A percentile compares a stretch with the other conserved stretches of the same genome.
Evolutionary conservation across 2,113 vertebrate species (phyloP).

Genomic region (Lethenteron reissneri): DNA sequence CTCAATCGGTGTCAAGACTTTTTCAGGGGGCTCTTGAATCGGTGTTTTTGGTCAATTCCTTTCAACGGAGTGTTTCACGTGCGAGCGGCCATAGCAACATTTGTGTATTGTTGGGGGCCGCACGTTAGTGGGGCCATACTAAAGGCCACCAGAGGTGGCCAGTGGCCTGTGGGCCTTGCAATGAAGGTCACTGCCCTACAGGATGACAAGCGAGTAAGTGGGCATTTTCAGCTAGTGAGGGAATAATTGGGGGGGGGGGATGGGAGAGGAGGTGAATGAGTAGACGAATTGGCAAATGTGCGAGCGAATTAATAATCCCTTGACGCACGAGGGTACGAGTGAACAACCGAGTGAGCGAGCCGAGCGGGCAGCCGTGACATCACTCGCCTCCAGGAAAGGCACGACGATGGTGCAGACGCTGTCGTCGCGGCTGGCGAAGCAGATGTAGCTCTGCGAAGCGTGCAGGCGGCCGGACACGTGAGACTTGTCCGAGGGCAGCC

Average conservation of each 20-base stretch:
- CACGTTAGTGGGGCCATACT: too few species aligned
- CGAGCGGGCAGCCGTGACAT: not conserved
- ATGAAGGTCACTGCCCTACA: too few species aligned
- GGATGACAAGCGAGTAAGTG: too few species aligned
- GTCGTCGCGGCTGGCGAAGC: constrained; percentile 66
- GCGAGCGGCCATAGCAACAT: too few species aligned
- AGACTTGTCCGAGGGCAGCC: constrained; percentile 72
- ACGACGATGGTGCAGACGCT: constrained; percentile 52
- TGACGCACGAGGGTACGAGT: not conserved
- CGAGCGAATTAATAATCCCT: not conserved
- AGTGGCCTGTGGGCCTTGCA: too few species aligned
- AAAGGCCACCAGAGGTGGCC: too few species aligned
- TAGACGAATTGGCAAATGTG: not conserved
- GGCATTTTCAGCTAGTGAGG: not conserved
- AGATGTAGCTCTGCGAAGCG: constrained; percentile 56
- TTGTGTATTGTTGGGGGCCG: too few species aligned
- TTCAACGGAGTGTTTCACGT: too few species aligned
- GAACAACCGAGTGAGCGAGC: not conserved
- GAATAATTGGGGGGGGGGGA: not conserved
- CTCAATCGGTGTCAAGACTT: too few species aligned
- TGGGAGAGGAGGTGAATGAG: not conserved
- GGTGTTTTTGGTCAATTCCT: too few species aligned
- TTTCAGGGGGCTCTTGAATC: too few species aligned
- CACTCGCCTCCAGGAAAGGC: constrained; percentile 58
- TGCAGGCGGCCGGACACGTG: constrained; percentile 61